Evolutionary conservation across 2,113 vertebrate genomes (phyloP).

Genomic region (Eulemur rufifrons): DNA sequence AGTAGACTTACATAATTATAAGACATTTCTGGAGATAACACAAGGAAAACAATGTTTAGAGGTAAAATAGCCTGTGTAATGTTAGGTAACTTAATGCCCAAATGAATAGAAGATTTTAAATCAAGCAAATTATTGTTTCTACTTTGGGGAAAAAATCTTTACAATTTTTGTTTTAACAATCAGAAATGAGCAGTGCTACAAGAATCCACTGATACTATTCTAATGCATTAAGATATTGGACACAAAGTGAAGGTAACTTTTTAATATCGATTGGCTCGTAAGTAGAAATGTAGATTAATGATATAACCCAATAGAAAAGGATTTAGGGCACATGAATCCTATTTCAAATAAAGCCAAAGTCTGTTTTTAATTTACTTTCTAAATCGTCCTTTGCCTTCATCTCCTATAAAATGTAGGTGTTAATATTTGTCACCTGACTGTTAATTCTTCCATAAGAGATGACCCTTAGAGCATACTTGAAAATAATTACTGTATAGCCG

Average conservation of each 20-base stretch:
- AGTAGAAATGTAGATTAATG: neutral
- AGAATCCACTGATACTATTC: neutral
- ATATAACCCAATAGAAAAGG: slow-evolving; percentile 9
- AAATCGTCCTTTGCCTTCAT: slow-evolving; percentile 38
- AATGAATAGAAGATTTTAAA: slow-evolving; percentile 51
- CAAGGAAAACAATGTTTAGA: slow-evolving; percentile 29
- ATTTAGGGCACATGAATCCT: slow-evolving; percentile 28
- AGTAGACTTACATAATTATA: slow-evolving; percentile 60
- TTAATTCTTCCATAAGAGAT: slow-evolving; percentile 29
- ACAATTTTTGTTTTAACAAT: slow-evolving; percentile 36
- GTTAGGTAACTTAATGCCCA: slow-evolving; percentile 37
- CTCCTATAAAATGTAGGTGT: slow-evolving; percentile 42
- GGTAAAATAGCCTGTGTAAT: neutral
- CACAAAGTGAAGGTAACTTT: slow-evolving; percentile 34
- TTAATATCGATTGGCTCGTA: slow-evolving; percentile 24
- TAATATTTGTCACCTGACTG: slow-evolving; percentile 3
- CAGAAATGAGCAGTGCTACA: neutral
- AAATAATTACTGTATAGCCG: slow-evolving; percentile 48
- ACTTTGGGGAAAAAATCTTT: neutral
- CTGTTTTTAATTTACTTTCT: slow-evolving; percentile 24
- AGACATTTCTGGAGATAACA: neutral
- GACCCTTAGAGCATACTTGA: slow-evolving; percentile 60
- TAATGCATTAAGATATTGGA: slow-evolving; percentile 9
- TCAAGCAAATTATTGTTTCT: slow-evolving; percentile 52
- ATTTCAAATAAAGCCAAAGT: neutral